Evolutionary conservation across 2,888 invertebrate genomes (phyloP).

Genomic region (Apamea sordens): DNA sequence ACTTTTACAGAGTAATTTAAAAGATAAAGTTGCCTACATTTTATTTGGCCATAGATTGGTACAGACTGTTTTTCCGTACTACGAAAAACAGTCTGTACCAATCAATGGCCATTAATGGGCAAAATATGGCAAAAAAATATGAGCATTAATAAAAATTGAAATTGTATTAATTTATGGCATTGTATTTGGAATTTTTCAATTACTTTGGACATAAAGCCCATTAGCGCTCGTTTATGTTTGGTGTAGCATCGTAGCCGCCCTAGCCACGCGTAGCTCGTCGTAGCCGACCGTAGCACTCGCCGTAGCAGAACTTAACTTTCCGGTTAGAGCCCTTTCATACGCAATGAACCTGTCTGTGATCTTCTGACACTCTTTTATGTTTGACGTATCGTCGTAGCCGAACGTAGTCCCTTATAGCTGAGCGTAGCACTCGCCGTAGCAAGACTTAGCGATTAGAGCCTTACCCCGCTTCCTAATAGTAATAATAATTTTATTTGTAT

Average conservation of each 20-base stretch:
- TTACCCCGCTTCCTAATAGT: background rate
- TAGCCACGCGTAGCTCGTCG: background rate
- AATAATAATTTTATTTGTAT: too few relatives aligned
- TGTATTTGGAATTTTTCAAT: background rate
- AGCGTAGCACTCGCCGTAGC: slow-evolving; percentile 4
- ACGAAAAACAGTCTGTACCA: too few relatives aligned
- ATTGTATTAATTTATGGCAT: background rate
- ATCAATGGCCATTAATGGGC: too few relatives aligned
- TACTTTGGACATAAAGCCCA: background rate
- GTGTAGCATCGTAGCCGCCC: background rate
- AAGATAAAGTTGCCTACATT: background rate
- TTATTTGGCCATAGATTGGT: background rate
- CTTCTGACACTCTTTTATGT: too few relatives aligned
- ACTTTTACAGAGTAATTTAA: background rate
- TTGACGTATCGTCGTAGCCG: background rate
- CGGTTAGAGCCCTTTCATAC: background rate
- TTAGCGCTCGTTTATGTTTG: background rate
- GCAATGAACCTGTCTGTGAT: background rate
- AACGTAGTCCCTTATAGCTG: slow-evolving; percentile 3
- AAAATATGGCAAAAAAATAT: too few relatives aligned
- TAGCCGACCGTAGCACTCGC: slow-evolving; percentile 7
- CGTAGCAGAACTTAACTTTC: background rate
- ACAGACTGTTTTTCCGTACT: background rate
- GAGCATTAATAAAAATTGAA: background rate
- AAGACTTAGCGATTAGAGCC: background rate